A percentile compares a stretch with the other conserved stretches of the same genome.
Evolutionary conservation across 2,888 invertebrate genomes (phyloP).

Genomic region (Acanthoscelides obtectus): DNA sequence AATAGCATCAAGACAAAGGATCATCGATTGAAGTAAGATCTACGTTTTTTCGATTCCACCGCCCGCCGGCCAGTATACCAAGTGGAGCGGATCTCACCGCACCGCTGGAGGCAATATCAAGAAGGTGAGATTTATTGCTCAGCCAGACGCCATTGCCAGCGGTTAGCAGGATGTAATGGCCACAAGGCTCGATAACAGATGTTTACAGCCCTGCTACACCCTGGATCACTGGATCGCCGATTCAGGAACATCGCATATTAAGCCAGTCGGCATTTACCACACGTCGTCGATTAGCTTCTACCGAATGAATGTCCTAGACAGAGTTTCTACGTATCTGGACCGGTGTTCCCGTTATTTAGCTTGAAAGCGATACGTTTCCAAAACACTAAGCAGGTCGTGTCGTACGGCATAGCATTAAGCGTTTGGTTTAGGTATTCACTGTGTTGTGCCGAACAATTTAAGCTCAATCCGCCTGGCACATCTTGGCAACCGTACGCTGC

Average conservation of each 20-base stretch:
- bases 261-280: neutral
- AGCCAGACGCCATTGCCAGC: neutral
- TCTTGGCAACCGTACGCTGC: too few species aligned
- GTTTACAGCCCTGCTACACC: neutral
- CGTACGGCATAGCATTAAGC: too few species aligned
- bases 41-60: neutral
- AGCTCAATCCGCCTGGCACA: too few species aligned
- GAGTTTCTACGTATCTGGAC: too few species aligned
- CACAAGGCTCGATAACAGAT: neutral
- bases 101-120: neutral
- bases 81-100: neutral
- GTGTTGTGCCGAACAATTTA: too few species aligned
- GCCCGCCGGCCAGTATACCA: neutral
- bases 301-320: too few species aligned
- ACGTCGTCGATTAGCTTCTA: too few species aligned
- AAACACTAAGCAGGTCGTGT: too few species aligned
- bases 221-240: neutral
- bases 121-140: neutral
- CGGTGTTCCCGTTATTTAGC: too few species aligned
- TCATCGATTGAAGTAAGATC: neutral
- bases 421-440: too few species aligned
- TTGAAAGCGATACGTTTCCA: too few species aligned
- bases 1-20: too few species aligned
- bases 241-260: neutral
- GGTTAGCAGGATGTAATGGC: neutral